Conservation (phyloP, 2,888 invertebrate genomes). For the Oligia latruncula region DNA sequence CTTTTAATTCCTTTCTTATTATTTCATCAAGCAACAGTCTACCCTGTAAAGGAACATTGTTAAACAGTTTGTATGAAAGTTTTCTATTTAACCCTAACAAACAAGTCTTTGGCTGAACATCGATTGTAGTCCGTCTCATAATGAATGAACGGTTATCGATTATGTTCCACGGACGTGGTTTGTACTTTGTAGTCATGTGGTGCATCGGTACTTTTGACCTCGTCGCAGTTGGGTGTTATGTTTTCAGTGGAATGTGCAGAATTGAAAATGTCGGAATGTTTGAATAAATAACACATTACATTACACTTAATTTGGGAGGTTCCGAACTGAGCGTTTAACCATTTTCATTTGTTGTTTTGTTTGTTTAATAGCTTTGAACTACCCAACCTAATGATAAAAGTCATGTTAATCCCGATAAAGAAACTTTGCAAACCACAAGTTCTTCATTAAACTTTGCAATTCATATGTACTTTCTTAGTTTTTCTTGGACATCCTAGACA, state of each 20-base stretch:
- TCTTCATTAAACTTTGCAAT: not conserved
- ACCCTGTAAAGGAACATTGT: slow-evolving; percentile 53
- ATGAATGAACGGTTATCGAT: slow-evolving; percentile 66
- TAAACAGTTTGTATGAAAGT: slow-evolving; percentile 58
- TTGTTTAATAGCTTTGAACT: not conserved
- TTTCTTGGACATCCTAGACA: not conserved
- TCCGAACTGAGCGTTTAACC: too few relatives aligned
- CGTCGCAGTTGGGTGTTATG: not conserved
- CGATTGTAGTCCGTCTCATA: slow-evolving; percentile 58
- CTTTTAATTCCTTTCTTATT: slow-evolving; percentile 62
- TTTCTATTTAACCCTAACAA: slow-evolving; percentile 60
- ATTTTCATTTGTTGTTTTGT: not conserved
- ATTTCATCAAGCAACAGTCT: slow-evolving; percentile 45
- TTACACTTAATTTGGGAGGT: not conserved
- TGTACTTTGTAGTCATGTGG: slow-evolving; percentile 8
- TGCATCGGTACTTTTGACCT: slow-evolving; percentile 38
- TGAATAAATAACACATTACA: not conserved
- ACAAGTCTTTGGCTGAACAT: slow-evolving; percentile 52
- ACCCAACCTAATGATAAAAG: not conserved
- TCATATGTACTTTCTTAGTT: not conserved
- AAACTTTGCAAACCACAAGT: not conserved
- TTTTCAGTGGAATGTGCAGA: slow-evolving; percentile 10
- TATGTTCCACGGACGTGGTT: slow-evolving; percentile 34
- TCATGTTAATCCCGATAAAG: not conserved
- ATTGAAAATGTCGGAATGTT: not conserved